A percentile compares a stretch with the other conserved stretches of the same genome.
phyloP scores from a whole-genome alignment of 1,140 invertebrate genomes.

The Pseudobourletiella spinata region DNA sequence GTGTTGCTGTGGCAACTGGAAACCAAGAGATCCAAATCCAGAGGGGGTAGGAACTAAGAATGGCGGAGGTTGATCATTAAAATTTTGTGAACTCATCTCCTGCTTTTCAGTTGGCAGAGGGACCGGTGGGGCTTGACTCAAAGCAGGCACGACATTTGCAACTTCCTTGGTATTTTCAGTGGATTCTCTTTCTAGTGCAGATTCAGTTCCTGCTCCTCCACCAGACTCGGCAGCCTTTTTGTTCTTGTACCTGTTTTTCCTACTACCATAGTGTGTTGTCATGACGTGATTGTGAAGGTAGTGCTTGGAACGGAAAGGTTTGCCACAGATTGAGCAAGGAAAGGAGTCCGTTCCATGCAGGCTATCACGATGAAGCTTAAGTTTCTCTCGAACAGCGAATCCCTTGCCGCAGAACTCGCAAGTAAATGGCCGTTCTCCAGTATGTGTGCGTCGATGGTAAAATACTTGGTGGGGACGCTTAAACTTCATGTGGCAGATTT shows the following conservation, averaged over 20 bases:
- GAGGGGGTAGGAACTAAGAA: no score
- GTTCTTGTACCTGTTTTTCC: background rate
- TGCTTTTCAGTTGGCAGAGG: no score
- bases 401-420: constrained; percentile 45
- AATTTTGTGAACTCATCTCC: no score
- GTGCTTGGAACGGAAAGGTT: constrained; percentile 43
- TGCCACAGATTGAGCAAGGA: constrained; percentile 39
- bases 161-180: no score
- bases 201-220: no score
- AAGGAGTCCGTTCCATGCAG: background rate
- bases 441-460: constrained; percentile 36
- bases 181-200: no score
- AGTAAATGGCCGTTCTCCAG: constrained; percentile 40
- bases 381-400: constrained; percentile 44
- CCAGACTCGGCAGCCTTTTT: no score
- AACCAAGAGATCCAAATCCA: no score
- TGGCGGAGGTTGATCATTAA: no score
- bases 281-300: constrained; percentile 41
- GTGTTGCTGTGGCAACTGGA: no score
- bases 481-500: background rate
- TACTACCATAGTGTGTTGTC: background rate
- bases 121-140: no score
- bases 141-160: no score
- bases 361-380: constrained; percentile 33
- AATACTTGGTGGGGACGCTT: background rate